Evolutionary conservation across 2,113 vertebrate genomes (phyloP).

Genomic region (Aldabrachelys gigantea): DNA sequence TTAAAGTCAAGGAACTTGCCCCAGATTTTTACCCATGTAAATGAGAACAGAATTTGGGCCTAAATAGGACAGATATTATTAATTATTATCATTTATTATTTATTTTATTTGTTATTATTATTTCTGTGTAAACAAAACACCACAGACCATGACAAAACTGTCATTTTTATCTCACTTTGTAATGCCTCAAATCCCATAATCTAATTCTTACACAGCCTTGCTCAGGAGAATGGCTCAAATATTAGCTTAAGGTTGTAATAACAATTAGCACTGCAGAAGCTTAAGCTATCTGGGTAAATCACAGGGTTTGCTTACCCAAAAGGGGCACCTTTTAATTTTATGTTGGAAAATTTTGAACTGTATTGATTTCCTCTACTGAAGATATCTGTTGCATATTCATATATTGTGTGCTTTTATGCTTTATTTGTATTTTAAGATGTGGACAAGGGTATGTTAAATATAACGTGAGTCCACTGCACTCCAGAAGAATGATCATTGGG

Average conservation of each 20-base stretch:
- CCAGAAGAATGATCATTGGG: background rate
- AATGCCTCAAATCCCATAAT: conserved; percentile 72
- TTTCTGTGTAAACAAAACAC: conserved; percentile 56
- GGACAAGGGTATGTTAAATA: background rate
- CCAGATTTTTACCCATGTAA: background rate
- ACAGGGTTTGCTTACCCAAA: conserved; percentile 35
- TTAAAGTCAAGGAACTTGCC: background rate
- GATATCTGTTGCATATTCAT: background rate
- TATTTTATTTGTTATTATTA: background rate
- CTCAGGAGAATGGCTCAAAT: conserved; percentile 71
- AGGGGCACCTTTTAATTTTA: background rate
- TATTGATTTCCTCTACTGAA: background rate
- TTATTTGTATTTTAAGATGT: background rate
- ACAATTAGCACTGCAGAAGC: conserved; percentile 67
- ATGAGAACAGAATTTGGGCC: conserved; percentile 7
- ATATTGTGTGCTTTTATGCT: background rate
- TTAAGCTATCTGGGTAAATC: conserved; percentile 63
- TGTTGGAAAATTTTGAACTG: background rate
- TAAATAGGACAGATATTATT: background rate
- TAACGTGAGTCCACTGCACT: background rate
- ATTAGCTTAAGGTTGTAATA: conserved; percentile 72
- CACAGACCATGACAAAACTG: conserved; percentile 37
- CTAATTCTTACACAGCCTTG: conserved; percentile 74
- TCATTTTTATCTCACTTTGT: conserved; percentile 59
- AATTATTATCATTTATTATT: background rate